Conservation (phyloP, 2,797 vertebrate species). For the Typhlichthys subterraneus region DNA sequence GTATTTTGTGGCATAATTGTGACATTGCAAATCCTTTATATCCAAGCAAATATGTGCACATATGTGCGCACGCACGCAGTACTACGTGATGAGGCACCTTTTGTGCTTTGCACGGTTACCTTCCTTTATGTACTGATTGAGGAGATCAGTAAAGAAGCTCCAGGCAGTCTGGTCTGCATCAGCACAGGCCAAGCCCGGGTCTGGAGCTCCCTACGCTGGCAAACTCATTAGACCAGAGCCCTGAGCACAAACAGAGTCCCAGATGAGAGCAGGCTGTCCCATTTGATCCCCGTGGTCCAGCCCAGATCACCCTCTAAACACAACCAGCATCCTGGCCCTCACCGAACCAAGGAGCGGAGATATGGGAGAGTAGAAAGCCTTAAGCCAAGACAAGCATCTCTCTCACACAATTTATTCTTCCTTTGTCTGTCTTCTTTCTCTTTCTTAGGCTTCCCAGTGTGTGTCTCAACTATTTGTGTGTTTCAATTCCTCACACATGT, state of each 20-base stretch:
- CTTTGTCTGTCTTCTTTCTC: neutral
- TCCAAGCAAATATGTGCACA: too few relatives aligned
- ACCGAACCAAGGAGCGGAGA: constrained; percentile 8
- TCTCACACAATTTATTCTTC: neutral
- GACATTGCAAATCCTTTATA: too few relatives aligned
- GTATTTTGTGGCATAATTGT: too few relatives aligned
- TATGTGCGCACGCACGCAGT: too few relatives aligned
- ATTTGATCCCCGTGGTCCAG: constrained; percentile 30
- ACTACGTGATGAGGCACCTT: too few relatives aligned
- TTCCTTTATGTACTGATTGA: constrained; percentile 15
- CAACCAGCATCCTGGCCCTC: neutral
- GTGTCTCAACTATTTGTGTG: too few relatives aligned
- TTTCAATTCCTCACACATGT: too few relatives aligned
- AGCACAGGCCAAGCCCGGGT: constrained; percentile 25
- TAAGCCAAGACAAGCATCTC: constrained; percentile 22
- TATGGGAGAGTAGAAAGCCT: constrained; percentile 1
- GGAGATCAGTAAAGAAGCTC: constrained; percentile 7
- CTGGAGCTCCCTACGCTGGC: constrained; percentile 43
- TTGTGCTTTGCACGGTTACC: too few relatives aligned
- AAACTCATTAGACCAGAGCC: constrained; percentile 56
- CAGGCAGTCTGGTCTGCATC: constrained; percentile 26
- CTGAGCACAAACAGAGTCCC: constrained; percentile 48
- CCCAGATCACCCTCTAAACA: constrained; percentile 14
- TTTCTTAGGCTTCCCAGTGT: neutral
- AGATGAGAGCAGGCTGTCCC: constrained; percentile 32